These are phyloP conservation scores for Troides aeacus DNA, from an alignment of 2,888 invertebrate species.

Conservation along the genomic window DNA sequence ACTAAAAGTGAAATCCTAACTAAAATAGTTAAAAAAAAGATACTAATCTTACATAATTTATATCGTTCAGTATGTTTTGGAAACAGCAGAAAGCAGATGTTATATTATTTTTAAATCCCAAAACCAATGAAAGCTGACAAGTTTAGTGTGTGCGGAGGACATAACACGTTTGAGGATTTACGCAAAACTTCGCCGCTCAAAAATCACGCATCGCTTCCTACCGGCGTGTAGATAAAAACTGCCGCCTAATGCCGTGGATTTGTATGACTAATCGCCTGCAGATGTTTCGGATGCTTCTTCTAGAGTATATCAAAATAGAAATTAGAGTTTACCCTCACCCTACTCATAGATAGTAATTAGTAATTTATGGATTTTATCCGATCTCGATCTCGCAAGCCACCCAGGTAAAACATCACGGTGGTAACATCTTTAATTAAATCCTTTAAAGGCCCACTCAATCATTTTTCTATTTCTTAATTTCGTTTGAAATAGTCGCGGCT, in stretches of 20 bases:
- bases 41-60: neutral
- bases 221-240: constrained; percentile 43
- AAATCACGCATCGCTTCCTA: constrained; percentile 44
- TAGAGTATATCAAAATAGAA: constrained; percentile 66
- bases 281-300: constrained; percentile 51
- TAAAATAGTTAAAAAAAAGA: too few species aligned
- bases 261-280: constrained; percentile 67
- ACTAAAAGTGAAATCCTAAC: neutral
- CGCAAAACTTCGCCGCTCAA: constrained; percentile 45
- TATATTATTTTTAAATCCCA: constrained; percentile 15
- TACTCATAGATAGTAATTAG: constrained; percentile 69
- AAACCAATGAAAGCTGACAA: neutral
- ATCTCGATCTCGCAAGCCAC: constrained; percentile 59
- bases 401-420: constrained; percentile 51
- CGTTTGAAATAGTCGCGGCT: constrained; percentile 19
- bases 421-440: constrained; percentile 34
- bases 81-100: constrained; percentile 1
- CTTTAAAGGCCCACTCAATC: constrained; percentile 10
- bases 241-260: constrained; percentile 50
- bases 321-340: constrained; percentile 70
- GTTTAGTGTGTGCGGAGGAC: constrained; percentile 30
- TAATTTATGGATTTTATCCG: constrained; percentile 63
- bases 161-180: constrained; percentile 55
- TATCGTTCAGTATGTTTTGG: neutral
- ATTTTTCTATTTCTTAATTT: constrained; percentile 25